Percentiles rank a stretch among this genome's conserved stretches.
Conservation (phyloP, 2,113 vertebrate species). For the Seriola aureovittata region DNA sequence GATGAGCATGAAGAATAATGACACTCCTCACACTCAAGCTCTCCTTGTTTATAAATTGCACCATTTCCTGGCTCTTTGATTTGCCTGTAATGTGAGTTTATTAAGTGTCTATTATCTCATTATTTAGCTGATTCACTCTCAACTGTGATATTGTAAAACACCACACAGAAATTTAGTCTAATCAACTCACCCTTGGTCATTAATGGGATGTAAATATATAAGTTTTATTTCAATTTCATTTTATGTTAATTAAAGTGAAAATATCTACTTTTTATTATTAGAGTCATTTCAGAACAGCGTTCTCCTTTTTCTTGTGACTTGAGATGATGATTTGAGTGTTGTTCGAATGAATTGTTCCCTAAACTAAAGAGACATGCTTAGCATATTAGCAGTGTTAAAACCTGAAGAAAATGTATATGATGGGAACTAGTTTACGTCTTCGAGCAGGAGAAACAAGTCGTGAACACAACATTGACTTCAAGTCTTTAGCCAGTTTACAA, state of each 20-base stretch:
- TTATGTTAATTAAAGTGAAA: too few species aligned
- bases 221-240: too few species aligned
- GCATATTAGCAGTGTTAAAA: neutral
- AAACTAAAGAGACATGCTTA: neutral
- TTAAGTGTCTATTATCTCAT: neutral
- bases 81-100: neutral
- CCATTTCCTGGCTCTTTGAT: neutral
- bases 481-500: neutral
- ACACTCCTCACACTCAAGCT: constrained; percentile 9
- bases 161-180: neutral
- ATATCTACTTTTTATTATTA: neutral
- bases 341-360: neutral
- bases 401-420: too few species aligned
- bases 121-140: neutral
- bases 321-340: neutral
- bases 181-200: neutral
- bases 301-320: neutral
- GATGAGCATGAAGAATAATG: neutral
- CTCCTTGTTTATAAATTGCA: neutral
- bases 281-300: neutral
- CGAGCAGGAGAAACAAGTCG: too few species aligned
- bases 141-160: neutral
- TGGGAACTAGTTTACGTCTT: too few species aligned
- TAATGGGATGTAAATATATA: neutral
- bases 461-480: neutral